phyloP scores from a whole-genome alignment of 2,113 vertebrate species.

The Chrysemys picta region DNA sequence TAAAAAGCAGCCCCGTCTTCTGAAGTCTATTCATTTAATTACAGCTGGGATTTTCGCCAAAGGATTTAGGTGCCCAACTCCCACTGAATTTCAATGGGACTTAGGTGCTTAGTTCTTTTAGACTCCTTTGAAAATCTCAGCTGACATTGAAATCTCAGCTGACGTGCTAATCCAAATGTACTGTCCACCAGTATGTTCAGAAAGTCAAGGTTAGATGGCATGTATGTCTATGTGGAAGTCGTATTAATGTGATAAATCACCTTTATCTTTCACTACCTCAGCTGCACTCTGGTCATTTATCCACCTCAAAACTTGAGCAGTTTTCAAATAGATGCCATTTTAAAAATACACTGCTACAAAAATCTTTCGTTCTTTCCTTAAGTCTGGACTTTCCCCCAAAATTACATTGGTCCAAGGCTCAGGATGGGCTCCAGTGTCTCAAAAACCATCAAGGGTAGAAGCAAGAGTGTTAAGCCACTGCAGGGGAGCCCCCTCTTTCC shows the following conservation, averaged over 20 bases:
- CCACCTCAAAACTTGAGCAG: neutral
- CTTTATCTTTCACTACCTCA: neutral
- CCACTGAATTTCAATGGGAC: neutral
- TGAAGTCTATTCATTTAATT: neutral
- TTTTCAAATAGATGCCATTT: neutral
- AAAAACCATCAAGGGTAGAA: neutral
- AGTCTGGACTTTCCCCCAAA: neutral
- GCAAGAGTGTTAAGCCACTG: neutral
- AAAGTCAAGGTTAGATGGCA: neutral
- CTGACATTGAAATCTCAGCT: neutral
- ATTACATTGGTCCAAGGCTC: neutral
- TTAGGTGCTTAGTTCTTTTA: neutral
- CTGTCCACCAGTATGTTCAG: neutral
- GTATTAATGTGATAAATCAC: neutral
- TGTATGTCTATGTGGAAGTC: neutral
- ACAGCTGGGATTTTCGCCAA: neutral
- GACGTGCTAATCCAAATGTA: neutral
- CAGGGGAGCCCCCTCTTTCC: neutral
- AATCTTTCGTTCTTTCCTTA: neutral
- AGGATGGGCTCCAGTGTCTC: neutral
- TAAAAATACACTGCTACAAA: fast-evolving
- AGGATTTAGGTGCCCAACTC: neutral
- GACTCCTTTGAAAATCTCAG: neutral
- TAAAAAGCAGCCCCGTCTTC: neutral
- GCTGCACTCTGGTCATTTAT: neutral